phyloP scores from a whole-genome alignment of 2,888 invertebrate species.

The Antitype chi region DNA sequence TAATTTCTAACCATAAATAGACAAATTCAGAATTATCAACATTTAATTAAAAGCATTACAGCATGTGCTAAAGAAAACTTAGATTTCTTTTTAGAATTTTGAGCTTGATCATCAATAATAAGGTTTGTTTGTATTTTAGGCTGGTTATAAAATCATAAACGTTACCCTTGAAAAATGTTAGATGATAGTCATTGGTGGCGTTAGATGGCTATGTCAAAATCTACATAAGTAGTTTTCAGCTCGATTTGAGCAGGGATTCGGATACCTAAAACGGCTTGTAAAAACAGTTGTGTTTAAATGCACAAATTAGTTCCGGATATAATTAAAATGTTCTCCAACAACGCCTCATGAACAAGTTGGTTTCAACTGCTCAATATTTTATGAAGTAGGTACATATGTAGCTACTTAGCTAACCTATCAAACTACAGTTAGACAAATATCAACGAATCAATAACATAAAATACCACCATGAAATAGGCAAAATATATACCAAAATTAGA shows the following conservation, averaged over 20 bases:
- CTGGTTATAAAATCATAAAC: neutral
- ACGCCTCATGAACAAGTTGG: slow-evolving; percentile 12
- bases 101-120: neutral
- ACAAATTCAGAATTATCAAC: neutral
- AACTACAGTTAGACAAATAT: neutral
- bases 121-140: neutral
- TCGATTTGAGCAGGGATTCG: neutral
- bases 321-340: slow-evolving; percentile 1
- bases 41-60: neutral
- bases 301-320: neutral
- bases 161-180: slow-evolving; percentile 1
- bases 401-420: neutral
- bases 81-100: neutral
- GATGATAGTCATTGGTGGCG: neutral
- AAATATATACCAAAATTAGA: neutral
- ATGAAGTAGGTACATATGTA: neutral
- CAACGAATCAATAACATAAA: neutral
- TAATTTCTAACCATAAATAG: neutral
- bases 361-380: slow-evolving; percentile 15
- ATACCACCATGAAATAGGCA: neutral
- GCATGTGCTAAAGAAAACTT: no score
- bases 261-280: neutral
- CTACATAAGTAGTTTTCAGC: neutral
- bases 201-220: neutral
- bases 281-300: neutral